Evolutionary conservation across 2,888 invertebrate genomes (phyloP).

Genomic region (Helleia helle): DNA sequence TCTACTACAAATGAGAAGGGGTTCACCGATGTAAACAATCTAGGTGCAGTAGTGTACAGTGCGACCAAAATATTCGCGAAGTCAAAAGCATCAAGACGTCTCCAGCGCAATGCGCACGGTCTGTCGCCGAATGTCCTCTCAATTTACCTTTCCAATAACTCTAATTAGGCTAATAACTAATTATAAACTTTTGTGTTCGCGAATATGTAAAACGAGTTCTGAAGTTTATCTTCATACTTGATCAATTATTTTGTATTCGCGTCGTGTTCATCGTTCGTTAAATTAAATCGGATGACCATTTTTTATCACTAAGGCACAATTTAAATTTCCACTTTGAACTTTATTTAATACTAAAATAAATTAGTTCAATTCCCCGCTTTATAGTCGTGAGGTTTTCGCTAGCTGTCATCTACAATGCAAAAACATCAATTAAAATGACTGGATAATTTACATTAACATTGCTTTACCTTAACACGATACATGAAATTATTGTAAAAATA

Average conservation of each 20-base stretch:
- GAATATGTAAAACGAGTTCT: slow-evolving; percentile 14
- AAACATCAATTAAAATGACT: slow-evolving; percentile 15
- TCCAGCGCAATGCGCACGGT: not conserved
- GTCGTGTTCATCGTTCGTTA: slow-evolving; percentile 26
- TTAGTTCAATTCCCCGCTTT: slow-evolving; percentile 48
- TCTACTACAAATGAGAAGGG: slow-evolving; percentile 46
- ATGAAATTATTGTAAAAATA: slow-evolving; percentile 18
- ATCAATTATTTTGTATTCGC: slow-evolving; percentile 10
- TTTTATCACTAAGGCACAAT: slow-evolving; percentile 72
- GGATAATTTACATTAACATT: slow-evolving; percentile 8
- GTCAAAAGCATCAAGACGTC: not conserved
- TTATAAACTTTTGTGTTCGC: slow-evolving; percentile 8
- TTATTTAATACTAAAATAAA: slow-evolving; percentile 61
- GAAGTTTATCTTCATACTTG: slow-evolving; percentile 5
- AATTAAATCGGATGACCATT: slow-evolving; percentile 53
- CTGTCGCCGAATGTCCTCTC: not conserved
- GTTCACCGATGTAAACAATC: slow-evolving; percentile 34
- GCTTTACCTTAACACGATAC: slow-evolving; percentile 17
- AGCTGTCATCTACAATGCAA: slow-evolving; percentile 22
- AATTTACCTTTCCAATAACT: slow-evolving; percentile 1
- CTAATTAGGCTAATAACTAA: slow-evolving; percentile 8
- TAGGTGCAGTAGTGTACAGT: slow-evolving; percentile 51
- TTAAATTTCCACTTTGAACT: slow-evolving; percentile 68
- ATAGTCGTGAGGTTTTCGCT: slow-evolving; percentile 21
- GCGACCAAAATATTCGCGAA: slow-evolving; percentile 33